These are phyloP conservation scores for Temnothorax longispinosus DNA, from an alignment of 1,140 invertebrate genomes.

Conservation along the genomic window DNA sequence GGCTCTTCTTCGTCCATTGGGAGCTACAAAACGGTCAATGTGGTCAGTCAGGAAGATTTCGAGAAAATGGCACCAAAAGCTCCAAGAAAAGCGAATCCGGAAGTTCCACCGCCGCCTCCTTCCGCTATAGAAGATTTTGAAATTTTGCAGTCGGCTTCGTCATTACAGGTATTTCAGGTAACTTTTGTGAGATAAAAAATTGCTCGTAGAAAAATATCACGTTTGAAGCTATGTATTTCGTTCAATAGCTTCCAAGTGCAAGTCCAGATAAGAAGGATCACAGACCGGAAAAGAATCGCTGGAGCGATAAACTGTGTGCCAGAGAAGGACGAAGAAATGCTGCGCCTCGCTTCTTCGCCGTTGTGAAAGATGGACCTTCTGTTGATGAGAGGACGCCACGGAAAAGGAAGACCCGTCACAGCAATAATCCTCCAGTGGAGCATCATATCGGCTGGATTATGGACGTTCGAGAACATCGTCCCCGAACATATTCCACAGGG, in stretches of 20 bases:
- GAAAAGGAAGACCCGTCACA: slow-evolving; percentile 97
- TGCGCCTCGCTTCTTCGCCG: slow-evolving; percentile 95
- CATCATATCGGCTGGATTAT: slow-evolving; percentile 99
- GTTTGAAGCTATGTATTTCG: neutral
- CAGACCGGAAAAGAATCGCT: slow-evolving; percentile 72
- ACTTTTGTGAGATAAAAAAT: neutral
- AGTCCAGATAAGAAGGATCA: slow-evolving; percentile 78
- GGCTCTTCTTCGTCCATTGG: slow-evolving; percentile 83
- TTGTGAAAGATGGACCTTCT: slow-evolving; percentile 92
- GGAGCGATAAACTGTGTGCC: slow-evolving; percentile 75
- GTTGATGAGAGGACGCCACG: slow-evolving; percentile 90
- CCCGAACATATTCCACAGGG: slow-evolving; percentile 91
- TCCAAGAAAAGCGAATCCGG: slow-evolving; percentile 88
- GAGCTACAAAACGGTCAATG: slow-evolving; percentile 94
- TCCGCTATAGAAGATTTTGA: slow-evolving; percentile 83
- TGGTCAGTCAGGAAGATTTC: slow-evolving; percentile 96
- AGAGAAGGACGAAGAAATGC: slow-evolving; percentile 80
- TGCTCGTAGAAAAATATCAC: neutral
- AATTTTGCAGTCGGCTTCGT: slow-evolving; percentile 69
- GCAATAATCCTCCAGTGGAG: slow-evolving; percentile 96
- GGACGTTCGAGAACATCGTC: slow-evolving; percentile 94
- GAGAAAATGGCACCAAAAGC: slow-evolving; percentile 91
- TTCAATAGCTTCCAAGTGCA: slow-evolving; percentile 70
- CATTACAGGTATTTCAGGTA: slow-evolving; percentile 73
- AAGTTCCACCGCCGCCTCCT: slow-evolving; percentile 93